phyloP scores from a whole-genome alignment of 37 sponge, comb jelly and placozoan genomes.

The Halichondria panicea region DNA sequence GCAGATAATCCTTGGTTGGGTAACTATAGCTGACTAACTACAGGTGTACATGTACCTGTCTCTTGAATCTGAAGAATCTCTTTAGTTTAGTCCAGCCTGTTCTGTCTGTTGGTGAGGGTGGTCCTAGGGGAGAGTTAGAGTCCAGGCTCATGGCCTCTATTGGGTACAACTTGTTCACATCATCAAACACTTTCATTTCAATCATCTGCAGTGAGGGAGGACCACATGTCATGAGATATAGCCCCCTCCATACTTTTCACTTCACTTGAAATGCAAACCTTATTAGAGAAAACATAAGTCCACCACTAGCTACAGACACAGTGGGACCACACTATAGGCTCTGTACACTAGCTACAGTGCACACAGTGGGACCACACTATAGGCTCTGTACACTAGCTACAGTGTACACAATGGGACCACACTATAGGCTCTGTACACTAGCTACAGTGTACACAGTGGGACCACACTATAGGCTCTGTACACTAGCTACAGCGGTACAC shows the following conservation, averaged over 20 bases:
- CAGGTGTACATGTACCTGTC: constrained; percentile 14
- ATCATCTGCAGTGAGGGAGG: constrained; percentile 37
- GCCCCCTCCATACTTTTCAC: neutral
- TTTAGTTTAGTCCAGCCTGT: constrained; percentile 19
- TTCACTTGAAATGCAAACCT: neutral
- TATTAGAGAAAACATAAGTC: neutral
- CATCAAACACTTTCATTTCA: constrained; percentile 58
- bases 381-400: too few relatives aligned
- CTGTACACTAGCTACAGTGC: too few relatives aligned
- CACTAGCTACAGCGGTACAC: too few relatives aligned
- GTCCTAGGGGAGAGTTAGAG: neutral
- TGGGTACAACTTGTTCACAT: constrained; percentile 48
- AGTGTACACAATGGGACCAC: too few relatives aligned
- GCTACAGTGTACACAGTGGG: too few relatives aligned
- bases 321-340: too few relatives aligned
- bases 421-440: too few relatives aligned
- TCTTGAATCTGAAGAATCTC: constrained; percentile 24
- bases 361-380: too few relatives aligned
- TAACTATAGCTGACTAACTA: too few relatives aligned
- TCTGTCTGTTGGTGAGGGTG: neutral
- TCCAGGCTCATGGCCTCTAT: constrained; percentile 40
- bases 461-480: too few relatives aligned
- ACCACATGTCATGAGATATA: neutral
- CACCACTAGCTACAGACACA: neutral
- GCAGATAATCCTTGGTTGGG: too few relatives aligned